Conservation (phyloP, 2,113 vertebrate genomes). For the Cygnus buccinator region DNA sequence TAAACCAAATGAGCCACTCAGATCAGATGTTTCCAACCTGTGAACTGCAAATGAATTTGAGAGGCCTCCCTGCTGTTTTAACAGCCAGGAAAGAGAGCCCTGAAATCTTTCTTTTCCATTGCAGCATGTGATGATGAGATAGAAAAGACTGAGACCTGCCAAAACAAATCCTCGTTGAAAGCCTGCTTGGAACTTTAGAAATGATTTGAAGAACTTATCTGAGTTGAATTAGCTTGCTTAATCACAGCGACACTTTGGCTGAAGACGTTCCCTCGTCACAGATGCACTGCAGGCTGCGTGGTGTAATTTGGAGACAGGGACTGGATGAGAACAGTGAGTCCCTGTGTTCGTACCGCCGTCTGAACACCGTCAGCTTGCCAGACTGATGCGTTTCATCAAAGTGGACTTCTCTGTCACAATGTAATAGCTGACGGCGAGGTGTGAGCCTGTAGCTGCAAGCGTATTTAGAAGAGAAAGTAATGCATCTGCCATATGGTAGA, state of each 20-base stretch:
- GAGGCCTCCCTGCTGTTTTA: not conserved
- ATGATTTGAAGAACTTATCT: constrained; percentile 31
- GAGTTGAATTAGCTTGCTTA: constrained; percentile 20
- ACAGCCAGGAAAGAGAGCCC: constrained; percentile 45
- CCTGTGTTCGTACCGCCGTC: not conserved
- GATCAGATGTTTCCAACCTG: constrained; percentile 44
- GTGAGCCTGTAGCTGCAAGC: not conserved
- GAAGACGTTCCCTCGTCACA: not conserved
- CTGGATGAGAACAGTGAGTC: not conserved
- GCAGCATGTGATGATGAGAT: constrained; percentile 3
- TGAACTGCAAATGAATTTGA: not conserved
- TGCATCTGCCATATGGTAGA: constrained; percentile 32
- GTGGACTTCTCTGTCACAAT: not conserved
- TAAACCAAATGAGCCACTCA: not conserved
- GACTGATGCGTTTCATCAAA: not conserved
- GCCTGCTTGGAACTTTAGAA: not conserved
- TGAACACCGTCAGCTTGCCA: not conserved
- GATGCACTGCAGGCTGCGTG: not conserved
- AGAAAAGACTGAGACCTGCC: constrained; percentile 25
- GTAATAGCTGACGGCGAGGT: not conserved
- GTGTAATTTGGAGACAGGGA: not conserved
- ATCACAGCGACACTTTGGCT: constrained; percentile 19
- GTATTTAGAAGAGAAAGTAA: constrained; percentile 26
- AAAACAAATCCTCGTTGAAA: constrained; percentile 18
- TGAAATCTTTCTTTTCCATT: constrained; percentile 48